A percentile compares a stretch with the other conserved stretches of the same genome.
Evolutionary conservation across 1,140 invertebrate species (phyloP).

Genomic region (Drosophila obscura): DNA sequence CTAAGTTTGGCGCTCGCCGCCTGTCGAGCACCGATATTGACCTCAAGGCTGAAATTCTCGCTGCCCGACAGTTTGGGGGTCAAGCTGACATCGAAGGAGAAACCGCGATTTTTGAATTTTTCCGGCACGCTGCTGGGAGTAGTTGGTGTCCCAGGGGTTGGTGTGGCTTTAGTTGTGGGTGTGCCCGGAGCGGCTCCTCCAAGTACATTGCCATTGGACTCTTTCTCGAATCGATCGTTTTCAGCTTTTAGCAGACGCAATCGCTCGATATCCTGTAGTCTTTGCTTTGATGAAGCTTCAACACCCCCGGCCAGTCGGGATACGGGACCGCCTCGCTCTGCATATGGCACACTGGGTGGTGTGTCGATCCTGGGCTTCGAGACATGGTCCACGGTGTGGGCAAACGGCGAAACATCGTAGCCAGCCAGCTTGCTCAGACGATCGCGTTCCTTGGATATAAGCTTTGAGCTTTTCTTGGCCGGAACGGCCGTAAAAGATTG

Average conservation of each 20-base stretch:
- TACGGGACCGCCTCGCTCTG: slow-evolving; percentile 60
- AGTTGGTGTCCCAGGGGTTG: background rate
- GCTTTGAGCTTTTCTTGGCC: slow-evolving; percentile 86
- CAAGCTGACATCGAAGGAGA: slow-evolving; percentile 56
- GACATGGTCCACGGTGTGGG: slow-evolving; percentile 54
- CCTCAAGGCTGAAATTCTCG: slow-evolving; percentile 86
- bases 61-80: slow-evolving; percentile 64
- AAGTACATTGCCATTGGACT: slow-evolving; percentile 26
- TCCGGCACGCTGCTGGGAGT: slow-evolving; percentile 59
- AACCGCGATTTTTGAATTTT: slow-evolving; percentile 74
- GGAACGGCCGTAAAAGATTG: slow-evolving; percentile 86
- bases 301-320: slow-evolving; percentile 84
- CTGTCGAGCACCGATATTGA: slow-evolving; percentile 86
- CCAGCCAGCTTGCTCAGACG: slow-evolving; percentile 82
- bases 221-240: slow-evolving; percentile 53
- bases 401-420: slow-evolving; percentile 73
- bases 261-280: slow-evolving; percentile 86
- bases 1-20: slow-evolving; percentile 87
- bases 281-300: slow-evolving; percentile 86
- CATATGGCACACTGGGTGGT: slow-evolving; percentile 58
- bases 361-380: slow-evolving; percentile 47
- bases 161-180: background rate
- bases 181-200: slow-evolving; percentile 6
- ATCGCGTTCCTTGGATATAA: slow-evolving; percentile 85
- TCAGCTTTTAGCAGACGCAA: slow-evolving; percentile 85